Conservation (phyloP, 2,797 vertebrate genomes). For the Melanotaenia boesemani region DNA sequence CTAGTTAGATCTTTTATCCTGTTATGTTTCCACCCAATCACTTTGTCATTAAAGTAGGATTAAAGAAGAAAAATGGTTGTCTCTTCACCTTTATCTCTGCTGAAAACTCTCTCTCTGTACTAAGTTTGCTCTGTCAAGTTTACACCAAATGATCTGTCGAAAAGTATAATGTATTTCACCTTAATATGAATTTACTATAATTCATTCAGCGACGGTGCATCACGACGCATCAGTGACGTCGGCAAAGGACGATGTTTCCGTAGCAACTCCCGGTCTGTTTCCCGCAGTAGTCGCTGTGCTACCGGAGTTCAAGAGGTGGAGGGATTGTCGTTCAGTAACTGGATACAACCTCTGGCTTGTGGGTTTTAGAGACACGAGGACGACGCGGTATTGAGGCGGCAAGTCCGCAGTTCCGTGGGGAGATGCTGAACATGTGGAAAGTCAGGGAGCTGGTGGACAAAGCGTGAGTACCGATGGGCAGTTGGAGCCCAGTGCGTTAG, state of each 20-base stretch:
- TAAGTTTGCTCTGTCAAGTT: neutral
- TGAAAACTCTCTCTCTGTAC: neutral
- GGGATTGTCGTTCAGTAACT: slow-evolving; percentile 56
- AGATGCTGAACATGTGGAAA: slow-evolving; percentile 99
- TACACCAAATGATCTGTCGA: neutral
- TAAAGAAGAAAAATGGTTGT: neutral
- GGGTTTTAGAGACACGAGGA: slow-evolving; percentile 64
- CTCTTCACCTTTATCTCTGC: neutral
- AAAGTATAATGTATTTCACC: neutral
- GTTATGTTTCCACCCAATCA: neutral
- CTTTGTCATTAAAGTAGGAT: neutral
- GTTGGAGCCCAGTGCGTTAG: slow-evolving; percentile 27
- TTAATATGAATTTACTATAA: neutral
- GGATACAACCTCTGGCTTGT: slow-evolving; percentile 63
- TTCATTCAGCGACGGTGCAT: neutral
- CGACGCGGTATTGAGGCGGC: slow-evolving; percentile 76
- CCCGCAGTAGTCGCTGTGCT: slow-evolving; percentile 57
- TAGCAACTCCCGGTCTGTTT: slow-evolving; percentile 78
- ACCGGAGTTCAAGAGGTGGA: slow-evolving; percentile 29
- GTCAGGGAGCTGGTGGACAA: slow-evolving; percentile 98
- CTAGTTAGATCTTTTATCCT: neutral
- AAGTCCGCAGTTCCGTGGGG: slow-evolving; percentile 71
- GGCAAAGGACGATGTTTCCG: slow-evolving; percentile 73
- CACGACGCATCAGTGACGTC: slow-evolving; percentile 74
- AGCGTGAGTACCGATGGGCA: slow-evolving; percentile 90